Evolutionary conservation across 2,888 invertebrate genomes (phyloP), one percentile per base, ranked within the genome.

Genomic region (Ectropis crepuscularia): DNA sequence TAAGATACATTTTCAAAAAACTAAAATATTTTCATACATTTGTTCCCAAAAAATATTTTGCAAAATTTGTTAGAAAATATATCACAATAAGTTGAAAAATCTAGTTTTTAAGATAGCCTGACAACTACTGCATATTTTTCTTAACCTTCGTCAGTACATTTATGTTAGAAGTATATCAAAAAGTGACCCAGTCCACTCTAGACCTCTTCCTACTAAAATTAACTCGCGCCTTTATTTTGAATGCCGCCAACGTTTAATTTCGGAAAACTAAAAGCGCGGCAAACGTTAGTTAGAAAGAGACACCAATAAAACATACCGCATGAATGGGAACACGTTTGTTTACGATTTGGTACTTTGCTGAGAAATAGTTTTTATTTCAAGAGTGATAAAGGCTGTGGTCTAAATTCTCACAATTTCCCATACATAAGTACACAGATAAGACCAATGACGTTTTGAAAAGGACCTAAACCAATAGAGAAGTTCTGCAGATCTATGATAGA

Each of bases 281-380:
- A 91, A 91, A 87, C 81, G 83, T 82, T 78, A 73, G 92, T 79
- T 85, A 76, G 92, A 92, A 89, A 92, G 92, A 88, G 92, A 92
- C 77, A 88, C 89, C 90, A 90, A 91, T 91, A 92, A 92, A 92
- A 92, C 91, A 91, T 84, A 82, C 83, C 85, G 80, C 82, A 80
- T 88, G 87, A 85, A 87, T 85, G 86, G 84, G 47, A 61, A 63
- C 67, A 65, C 87, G 89, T 89, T 91, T 92, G 91, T 92, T 91
- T 91, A 91, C 91, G 87, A 89, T 89, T 89, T 88, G 87, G 78
- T 87, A 86, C 85, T 86, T 85, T 78, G 81, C 79, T 76, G 82
- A 80, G 88, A 91, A 89, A 87, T 91, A 85, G 92, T 86, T 87
- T 91, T 89, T 92, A 92, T 89, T 85, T 81, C 85, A 71, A 81